Evolutionary conservation across 1,140 invertebrate species (phyloP), one percentile per base, ranked within the genome.

Genomic region (Trichomalopsis sarcophagae): DNA sequence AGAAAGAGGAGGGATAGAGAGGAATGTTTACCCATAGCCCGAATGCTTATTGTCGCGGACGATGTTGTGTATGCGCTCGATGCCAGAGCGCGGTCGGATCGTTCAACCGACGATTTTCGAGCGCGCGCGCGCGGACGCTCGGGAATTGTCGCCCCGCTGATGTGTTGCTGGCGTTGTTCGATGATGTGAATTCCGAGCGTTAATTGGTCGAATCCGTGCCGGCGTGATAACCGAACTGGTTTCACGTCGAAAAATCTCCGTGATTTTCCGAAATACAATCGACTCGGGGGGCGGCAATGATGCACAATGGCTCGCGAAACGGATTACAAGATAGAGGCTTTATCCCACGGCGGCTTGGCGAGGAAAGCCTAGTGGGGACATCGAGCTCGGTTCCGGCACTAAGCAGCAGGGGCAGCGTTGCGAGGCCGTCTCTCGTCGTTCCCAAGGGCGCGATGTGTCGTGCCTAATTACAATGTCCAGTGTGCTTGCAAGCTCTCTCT

Each of bases 381-480:
- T 55, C 47, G 77, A 79, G 33, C 27, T 62, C 17, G 80, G 74
- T 76, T 76, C 40, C 23, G 44, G 21, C 74, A 44, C 40, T 76
- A 40, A 76, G 33, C 23, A 47, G 69, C 50, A 50, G 9, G 71
- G 71, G 77, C 21, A 17, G 81, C 33, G 4, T 17, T 80, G 66
- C 80, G 73, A 14, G 17, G 44, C 23, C 69, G 36, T 40, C 21
- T 14, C 14, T 23, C 44, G 50, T 47, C 33, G 30, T 81, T 92
- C 91, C 92, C 91, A 89, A 82, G 91, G 90, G 92, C 88, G 88
- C 90, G 89, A 93, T 92, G 90, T 91, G 91, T 93, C 91, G 90
- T 89, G 89, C 88, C 91, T 92, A 92, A 92, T 93, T 92, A 92
- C 92, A 92, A 92, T 91, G 90, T 90, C 91, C 90, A 90, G 88